Evolutionary conservation across 2,888 invertebrate genomes (phyloP).

Genomic region (Arctia plantaginis): DNA sequence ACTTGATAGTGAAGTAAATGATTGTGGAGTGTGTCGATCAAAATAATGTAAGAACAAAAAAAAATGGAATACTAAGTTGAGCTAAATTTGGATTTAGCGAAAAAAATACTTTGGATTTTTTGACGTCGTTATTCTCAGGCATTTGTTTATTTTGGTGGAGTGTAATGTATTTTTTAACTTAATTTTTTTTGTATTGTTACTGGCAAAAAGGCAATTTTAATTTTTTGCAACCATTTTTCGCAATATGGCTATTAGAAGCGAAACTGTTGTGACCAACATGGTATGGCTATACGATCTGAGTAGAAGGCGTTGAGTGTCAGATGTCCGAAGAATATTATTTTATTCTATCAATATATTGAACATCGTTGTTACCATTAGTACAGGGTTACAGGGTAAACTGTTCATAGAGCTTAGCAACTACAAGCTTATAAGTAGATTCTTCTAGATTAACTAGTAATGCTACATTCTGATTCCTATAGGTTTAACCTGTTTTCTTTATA

Average conservation of each 20-base stretch:
- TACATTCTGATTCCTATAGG: neutral
- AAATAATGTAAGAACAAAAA: neutral
- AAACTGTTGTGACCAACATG: too few relatives aligned
- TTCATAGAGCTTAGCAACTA: too few relatives aligned
- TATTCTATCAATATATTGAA: neutral
- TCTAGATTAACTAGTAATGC: neutral
- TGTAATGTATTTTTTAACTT: neutral
- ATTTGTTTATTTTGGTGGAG: neutral
- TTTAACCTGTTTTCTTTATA: neutral
- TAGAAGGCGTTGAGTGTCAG: too few relatives aligned
- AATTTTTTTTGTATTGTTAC: neutral
- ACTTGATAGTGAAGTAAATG: too few relatives aligned
- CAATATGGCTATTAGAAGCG: neutral
- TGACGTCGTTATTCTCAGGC: neutral
- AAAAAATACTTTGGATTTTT: neutral
- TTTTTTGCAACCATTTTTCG: too few relatives aligned
- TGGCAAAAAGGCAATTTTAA: too few relatives aligned
- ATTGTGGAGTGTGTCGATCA: neutral
- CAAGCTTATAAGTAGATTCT: neutral
- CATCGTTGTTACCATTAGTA: too few relatives aligned
- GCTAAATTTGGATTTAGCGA: too few relatives aligned
- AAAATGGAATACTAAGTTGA: neutral
- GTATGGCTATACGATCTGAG: too few relatives aligned
- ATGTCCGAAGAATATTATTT: too few relatives aligned
- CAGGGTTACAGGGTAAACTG: too few relatives aligned